Conservation (phyloP, 2,797 vertebrate genomes). For the Phylloscopus collybita region DNA sequence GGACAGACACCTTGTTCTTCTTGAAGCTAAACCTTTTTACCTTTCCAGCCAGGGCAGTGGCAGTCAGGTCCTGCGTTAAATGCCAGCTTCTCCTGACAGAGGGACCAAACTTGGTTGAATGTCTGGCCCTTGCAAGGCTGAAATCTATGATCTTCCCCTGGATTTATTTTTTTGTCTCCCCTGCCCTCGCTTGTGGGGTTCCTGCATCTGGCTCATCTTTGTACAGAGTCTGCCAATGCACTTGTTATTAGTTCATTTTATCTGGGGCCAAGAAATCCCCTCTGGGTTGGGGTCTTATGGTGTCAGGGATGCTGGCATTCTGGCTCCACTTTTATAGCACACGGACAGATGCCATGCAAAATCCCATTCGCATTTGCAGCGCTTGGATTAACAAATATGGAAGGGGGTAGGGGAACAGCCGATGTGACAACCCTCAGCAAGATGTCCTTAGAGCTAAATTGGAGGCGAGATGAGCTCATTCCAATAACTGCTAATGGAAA, state of each 20-base stretch:
- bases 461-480: conserved; percentile 51
- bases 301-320: conserved; percentile 8
- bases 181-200: neutral
- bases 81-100: neutral
- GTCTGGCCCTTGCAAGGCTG: neutral
- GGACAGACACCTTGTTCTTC: neutral
- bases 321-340: neutral
- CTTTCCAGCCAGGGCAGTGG: neutral
- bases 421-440: neutral
- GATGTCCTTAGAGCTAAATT: conserved; percentile 49
- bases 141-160: neutral
- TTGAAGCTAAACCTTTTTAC: neutral
- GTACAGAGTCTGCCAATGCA: neutral
- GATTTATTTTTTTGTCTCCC: neutral
- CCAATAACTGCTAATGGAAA: conserved; percentile 52
- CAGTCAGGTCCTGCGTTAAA: neutral
- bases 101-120: neutral
- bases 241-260: neutral
- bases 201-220: neutral
- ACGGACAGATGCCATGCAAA: conserved; percentile 15
- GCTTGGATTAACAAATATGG: conserved; percentile 55
- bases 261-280: neutral
- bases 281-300: neutral
- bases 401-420: conserved; percentile 25
- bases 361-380: neutral